Evolutionary conservation across 2,888 invertebrate genomes (phyloP).

Genomic region (Cheilosia vernalis): DNA sequence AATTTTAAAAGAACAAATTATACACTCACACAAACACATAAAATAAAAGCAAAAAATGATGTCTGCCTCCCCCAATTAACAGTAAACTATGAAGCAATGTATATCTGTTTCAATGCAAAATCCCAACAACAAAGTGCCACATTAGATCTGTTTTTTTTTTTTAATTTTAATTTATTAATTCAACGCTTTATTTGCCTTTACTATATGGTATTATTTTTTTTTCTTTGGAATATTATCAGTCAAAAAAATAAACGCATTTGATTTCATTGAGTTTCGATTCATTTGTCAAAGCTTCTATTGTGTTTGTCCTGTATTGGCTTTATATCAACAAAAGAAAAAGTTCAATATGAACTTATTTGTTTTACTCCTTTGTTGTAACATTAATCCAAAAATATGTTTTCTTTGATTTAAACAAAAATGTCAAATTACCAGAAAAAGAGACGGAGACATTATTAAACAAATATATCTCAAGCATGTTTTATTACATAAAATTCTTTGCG

Average conservation of each 20-base stretch:
- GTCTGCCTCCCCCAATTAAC: constrained; percentile 44
- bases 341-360: constrained; percentile 7
- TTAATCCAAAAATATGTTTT: constrained; percentile 55
- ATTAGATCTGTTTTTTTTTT: constrained; percentile 53
- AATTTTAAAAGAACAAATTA: constrained; percentile 43
- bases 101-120: constrained; percentile 73
- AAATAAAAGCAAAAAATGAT: constrained; percentile 67
- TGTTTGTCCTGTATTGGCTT: constrained; percentile 73
- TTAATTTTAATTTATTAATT: constrained; percentile 7
- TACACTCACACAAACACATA: constrained; percentile 37
- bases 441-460: constrained; percentile 17
- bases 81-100: constrained; percentile 51
- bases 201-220: constrained; percentile 11
- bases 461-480: constrained; percentile 74
- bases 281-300: constrained; percentile 57
- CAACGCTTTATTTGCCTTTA: constrained; percentile 30
- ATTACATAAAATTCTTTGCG: constrained; percentile 54
- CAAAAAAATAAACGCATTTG: constrained; percentile 37
- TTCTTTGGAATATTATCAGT: constrained; percentile 22
- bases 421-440: constrained; percentile 33
- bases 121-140: constrained; percentile 74
- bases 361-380: constrained; percentile 18
- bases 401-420: constrained; percentile 31
- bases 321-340: constrained; percentile 24
- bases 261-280: constrained; percentile 18